phyloP scores from a whole-genome alignment of 2,113 vertebrate genomes.

The Sarotherodon lohbergeri region DNA sequence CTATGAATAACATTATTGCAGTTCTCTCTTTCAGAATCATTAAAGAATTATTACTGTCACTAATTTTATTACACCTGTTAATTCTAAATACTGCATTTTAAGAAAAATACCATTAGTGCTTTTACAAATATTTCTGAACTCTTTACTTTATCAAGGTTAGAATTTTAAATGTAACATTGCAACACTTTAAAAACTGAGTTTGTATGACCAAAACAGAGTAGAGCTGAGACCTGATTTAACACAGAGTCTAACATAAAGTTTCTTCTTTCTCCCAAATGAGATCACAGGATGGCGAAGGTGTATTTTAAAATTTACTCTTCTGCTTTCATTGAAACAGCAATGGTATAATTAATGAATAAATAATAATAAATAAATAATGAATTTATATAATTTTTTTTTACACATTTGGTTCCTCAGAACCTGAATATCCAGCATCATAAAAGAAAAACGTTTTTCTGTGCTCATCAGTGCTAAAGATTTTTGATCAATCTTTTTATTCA shows the following conservation, averaged over 20 bases:
- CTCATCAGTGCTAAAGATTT: not conserved
- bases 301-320: not conserved
- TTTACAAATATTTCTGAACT: rapidly evolving
- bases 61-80: not conserved
- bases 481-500: not conserved
- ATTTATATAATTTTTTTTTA: rapidly evolving
- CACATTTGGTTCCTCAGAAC: not conserved
- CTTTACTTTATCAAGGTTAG: not conserved
- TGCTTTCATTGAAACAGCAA: not conserved
- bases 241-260: rapidly evolving
- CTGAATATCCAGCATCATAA: not conserved
- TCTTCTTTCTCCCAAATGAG: not conserved
- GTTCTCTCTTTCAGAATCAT: not conserved
- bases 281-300: rapidly evolving
- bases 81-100: not conserved
- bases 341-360: too few species aligned
- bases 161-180: not conserved
- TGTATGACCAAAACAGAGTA: not conserved
- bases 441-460: not conserved
- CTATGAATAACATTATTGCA: not conserved
- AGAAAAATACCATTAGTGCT: rapidly evolving
- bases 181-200: rapidly evolving
- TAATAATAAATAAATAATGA: too few species aligned
- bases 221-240: not conserved
- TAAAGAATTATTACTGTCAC: not conserved